Conservation (phyloP, 2,113 vertebrate species). For the Panthera leo region DNA sequence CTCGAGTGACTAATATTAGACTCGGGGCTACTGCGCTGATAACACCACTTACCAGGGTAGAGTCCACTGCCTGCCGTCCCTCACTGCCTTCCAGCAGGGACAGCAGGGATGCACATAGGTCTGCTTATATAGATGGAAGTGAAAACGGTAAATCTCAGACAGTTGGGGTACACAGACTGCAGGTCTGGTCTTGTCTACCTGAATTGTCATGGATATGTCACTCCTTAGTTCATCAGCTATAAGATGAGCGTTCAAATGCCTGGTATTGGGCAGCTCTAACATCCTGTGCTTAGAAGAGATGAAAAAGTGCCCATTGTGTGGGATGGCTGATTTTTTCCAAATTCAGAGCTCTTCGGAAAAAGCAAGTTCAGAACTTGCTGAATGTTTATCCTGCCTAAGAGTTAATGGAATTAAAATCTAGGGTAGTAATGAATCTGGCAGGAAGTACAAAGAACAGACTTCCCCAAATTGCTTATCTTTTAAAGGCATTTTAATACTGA, state of each 20-base stretch:
- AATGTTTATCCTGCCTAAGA: neutral
- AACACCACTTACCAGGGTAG: neutral
- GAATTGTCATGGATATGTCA: neutral
- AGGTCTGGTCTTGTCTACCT: neutral
- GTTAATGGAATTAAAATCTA: neutral
- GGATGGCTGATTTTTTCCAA: neutral
- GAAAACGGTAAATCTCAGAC: neutral
- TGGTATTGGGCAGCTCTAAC: neutral
- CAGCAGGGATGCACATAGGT: neutral
- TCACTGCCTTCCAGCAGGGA: neutral
- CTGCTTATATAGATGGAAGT: neutral
- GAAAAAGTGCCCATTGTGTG: neutral
- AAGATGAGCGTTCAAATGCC: neutral
- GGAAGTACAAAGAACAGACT: neutral
- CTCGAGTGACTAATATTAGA: conserved; percentile 34
- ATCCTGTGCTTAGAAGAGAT: neutral
- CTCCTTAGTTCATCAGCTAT: neutral
- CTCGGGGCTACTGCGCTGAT: neutral
- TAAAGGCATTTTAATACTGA: neutral
- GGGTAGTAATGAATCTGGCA: neutral
- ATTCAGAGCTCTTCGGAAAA: neutral
- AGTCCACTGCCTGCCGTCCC: neutral
- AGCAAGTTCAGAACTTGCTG: neutral
- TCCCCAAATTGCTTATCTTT: neutral
- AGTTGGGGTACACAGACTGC: neutral